Evolutionary conservation across 2,113 vertebrate species (phyloP).

Genomic region (Charadrius vociferus): DNA sequence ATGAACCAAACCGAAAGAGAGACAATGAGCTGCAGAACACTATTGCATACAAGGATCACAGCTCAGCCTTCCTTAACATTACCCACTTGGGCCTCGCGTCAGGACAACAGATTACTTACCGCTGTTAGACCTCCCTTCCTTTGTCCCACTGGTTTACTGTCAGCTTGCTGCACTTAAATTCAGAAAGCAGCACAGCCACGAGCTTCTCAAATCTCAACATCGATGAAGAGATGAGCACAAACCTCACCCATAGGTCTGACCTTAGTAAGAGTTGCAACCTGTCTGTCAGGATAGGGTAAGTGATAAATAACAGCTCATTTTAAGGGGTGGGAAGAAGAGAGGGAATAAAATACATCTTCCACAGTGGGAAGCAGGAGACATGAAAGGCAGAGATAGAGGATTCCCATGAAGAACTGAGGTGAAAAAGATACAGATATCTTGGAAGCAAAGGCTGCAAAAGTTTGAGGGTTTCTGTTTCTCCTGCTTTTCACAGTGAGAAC

Average conservation of each 20-base stretch:
- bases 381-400: conserved; percentile 29
- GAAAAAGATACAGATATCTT: not conserved
- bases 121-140: not conserved
- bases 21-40: not conserved
- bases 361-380: not conserved
- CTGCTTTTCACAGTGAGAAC: not conserved
- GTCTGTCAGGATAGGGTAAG: not conserved
- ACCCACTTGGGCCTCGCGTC: not conserved
- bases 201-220: not conserved
- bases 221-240: not conserved
- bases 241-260: not conserved
- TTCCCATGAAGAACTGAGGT: not conserved
- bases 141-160: not conserved
- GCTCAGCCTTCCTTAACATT: not conserved
- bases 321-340: not conserved
- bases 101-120: not conserved
- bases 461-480: too few species aligned
- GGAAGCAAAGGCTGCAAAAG: not conserved
- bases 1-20: conserved; percentile 36
- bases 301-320: conserved; percentile 35
- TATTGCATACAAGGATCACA: not conserved
- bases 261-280: conserved; percentile 1
- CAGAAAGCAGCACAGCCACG: not conserved
- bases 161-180: not conserved
- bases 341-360: not conserved